phyloP scores from a whole-genome alignment of 30 jellyfish, hydroid and myxozoan species.

The Cassiopea andromeda region DNA sequence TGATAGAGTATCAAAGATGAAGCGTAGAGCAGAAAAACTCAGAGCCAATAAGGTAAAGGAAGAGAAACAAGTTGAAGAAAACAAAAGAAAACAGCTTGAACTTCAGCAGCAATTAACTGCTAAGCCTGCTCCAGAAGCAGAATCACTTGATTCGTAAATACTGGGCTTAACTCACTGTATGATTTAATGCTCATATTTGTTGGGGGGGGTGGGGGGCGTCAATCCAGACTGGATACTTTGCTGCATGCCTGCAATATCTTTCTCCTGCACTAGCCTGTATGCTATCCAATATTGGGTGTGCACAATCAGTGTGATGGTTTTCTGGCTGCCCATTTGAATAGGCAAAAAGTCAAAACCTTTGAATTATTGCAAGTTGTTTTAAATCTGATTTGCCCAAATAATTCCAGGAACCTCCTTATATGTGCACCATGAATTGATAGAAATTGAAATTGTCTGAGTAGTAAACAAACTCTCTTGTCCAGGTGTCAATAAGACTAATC shows the following conservation, averaged over 20 bases:
- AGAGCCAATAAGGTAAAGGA: slow-evolving; percentile 55
- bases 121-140: slow-evolving; percentile 78
- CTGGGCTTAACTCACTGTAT: neutral
- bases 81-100: slow-evolving; percentile 63
- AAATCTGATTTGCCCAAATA: too few relatives aligned
- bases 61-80: slow-evolving; percentile 63
- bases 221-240: neutral
- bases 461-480: too few relatives aligned
- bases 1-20: slow-evolving; percentile 68
- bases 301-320: too few relatives aligned
- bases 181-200: neutral
- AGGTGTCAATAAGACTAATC: too few relatives aligned
- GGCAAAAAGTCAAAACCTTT: too few relatives aligned
- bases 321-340: too few relatives aligned
- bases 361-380: too few relatives aligned
- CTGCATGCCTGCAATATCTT: neutral
- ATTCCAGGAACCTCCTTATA: too few relatives aligned
- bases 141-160: neutral
- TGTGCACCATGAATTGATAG: too few relatives aligned
- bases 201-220: neutral
- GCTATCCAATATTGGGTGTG: too few relatives aligned
- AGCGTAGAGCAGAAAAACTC: slow-evolving; percentile 32
- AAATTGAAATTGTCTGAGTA: too few relatives aligned
- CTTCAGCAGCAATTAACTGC: slow-evolving; percentile 76
- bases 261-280: neutral